phyloP scores from a whole-genome alignment of 2,797 vertebrate species.

The Anolis apletophallus region DNA sequence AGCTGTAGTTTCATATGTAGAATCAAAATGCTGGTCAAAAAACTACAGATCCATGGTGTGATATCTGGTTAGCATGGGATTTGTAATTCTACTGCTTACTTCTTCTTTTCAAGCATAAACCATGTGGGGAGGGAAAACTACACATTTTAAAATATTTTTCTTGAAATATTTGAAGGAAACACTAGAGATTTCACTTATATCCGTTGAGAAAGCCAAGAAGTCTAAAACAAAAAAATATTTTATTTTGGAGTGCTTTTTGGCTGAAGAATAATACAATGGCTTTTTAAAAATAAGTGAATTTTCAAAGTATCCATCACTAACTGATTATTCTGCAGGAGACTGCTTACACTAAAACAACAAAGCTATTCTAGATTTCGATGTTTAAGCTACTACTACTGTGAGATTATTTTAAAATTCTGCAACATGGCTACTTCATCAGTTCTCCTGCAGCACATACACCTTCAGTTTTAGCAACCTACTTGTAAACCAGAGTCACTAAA shows the following conservation, averaged over 20 bases:
- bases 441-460: not conserved
- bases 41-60: not conserved
- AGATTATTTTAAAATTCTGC: not conserved
- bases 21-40: not conserved
- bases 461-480: not conserved
- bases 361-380: not conserved
- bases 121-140: too few relatives aligned
- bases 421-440: not conserved
- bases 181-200: not conserved
- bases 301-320: not conserved
- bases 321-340: too few relatives aligned
- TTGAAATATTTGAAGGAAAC: too few relatives aligned
- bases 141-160: too few relatives aligned
- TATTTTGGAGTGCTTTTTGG: not conserved
- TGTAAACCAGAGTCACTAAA: constrained; percentile 2
- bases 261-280: not conserved
- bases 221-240: not conserved
- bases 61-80: not conserved
- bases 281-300: not conserved
- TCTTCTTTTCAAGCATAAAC: not conserved
- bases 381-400: not conserved
- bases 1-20: not conserved
- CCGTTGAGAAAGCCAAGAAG: not conserved
- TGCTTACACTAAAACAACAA: not conserved
- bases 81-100: not conserved